Evolutionary conservation across 2,113 vertebrate genomes (phyloP), one percentile per base, ranked within the genome.

Genomic region (Ochotona curzoniae): DNA sequence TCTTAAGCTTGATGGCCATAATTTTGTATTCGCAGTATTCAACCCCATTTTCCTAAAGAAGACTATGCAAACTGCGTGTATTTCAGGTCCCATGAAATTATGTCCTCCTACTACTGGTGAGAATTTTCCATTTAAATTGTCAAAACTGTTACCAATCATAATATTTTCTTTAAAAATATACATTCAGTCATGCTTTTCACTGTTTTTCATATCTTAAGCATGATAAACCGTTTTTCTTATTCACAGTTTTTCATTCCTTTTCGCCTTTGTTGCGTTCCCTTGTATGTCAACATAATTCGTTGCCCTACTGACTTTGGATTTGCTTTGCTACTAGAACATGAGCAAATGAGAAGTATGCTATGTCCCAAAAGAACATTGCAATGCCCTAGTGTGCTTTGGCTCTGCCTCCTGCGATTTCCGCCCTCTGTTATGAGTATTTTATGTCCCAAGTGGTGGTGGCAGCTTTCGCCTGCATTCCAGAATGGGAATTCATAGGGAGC

Each of bases 151-250:
- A 95, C 76, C 75, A 75, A 80, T 87, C 57, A 73, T 54, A 71
- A 9, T 81, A 69, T 84, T 91, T 86, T 95, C 86, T 71, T 88
- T 47, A 87, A 66, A 60, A 89, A 69, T 20, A 61, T 78, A 28
- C 4, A 32, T 12, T 66, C 57, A n/a, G 7, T 76, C 28, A 71
- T 81, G 69, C 81, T 63, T 75, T 47, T 74, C 69, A 25, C 18
- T 91, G 18, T 71, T 93, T 91, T 93, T 21, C 89, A 57, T 60
- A 63, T 35, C 21, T 89, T 83, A 90, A 4, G 8, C 57, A 23
- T 83, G 49, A 78, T 30, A 78, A 44, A 30, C 7, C 89, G 51
- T 79, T 93, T 79, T 35, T 75, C 83, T 93, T 79, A 20, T 57
- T 83, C 66, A 67, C 1, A 32, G 1, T 35, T 89, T 82, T 76